Conservation (phyloP, 2,113 vertebrate genomes). For the Sciurus niger region DNA sequence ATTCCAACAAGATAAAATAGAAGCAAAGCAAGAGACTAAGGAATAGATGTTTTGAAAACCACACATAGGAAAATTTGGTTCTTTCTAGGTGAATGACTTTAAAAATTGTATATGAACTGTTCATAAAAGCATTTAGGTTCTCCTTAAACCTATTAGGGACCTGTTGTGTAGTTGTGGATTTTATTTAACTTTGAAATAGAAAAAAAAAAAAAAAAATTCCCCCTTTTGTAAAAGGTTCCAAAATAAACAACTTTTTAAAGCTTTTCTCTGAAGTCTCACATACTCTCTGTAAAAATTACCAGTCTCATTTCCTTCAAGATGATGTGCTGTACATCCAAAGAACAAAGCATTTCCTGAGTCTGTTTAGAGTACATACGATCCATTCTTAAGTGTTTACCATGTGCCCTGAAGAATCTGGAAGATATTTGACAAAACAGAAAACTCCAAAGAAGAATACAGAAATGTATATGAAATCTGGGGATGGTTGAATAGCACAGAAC, state of each 20-base stretch:
- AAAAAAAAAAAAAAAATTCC: background rate
- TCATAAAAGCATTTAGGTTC: conserved; percentile 60
- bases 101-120: conserved; percentile 58
- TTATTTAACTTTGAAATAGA: conserved; percentile 60
- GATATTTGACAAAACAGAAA: background rate
- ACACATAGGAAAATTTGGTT: conserved; percentile 46
- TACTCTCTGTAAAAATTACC: conserved; percentile 53
- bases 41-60: conserved; percentile 46
- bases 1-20: conserved; percentile 63
- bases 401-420: background rate
- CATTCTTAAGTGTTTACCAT: background rate
- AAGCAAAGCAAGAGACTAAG: conserved; percentile 42
- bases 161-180: conserved; percentile 38
- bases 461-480: conserved; percentile 33
- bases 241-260: conserved; percentile 42
- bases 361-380: background rate
- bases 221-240: conserved; percentile 36
- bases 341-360: conserved; percentile 74
- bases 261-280: conserved; percentile 17
- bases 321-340: conserved; percentile 30
- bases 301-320: conserved; percentile 69
- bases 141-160: conserved; percentile 16
- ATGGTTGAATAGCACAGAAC: conserved; percentile 3
- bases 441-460: background rate
- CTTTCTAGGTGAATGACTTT: conserved; percentile 27